These are phyloP conservation scores for Odontomyia ornata DNA, from an alignment of 2,888 invertebrate species.

Conservation along the genomic window DNA sequence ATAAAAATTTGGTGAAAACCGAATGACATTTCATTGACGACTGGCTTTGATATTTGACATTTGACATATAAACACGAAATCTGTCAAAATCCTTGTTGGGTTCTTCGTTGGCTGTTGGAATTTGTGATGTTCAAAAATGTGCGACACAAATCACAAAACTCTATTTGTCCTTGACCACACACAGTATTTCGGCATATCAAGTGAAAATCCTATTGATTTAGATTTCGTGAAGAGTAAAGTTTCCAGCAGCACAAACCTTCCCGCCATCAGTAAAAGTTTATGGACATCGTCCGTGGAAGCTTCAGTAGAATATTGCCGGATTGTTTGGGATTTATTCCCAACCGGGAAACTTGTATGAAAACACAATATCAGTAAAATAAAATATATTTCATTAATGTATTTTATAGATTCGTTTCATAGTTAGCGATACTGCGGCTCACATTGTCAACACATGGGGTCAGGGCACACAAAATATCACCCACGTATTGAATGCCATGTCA, in stretches of 20 bases:
- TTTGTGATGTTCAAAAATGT: slow-evolving; percentile 46
- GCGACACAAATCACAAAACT: slow-evolving; percentile 85
- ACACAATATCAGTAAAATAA: slow-evolving; percentile 35
- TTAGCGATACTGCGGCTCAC: slow-evolving; percentile 86
- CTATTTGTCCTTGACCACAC: slow-evolving; percentile 95
- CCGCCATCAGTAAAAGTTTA: slow-evolving; percentile 88
- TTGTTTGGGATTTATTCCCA: slow-evolving; percentile 97
- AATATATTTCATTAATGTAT: slow-evolving; percentile 46
- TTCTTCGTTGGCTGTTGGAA: neutral
- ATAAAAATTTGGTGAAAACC: no score
- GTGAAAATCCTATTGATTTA: slow-evolving; percentile 61
- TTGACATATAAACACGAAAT: no score
- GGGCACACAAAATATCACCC: slow-evolving; percentile 84
- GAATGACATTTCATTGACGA: no score
- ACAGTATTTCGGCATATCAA: slow-evolving; percentile 82
- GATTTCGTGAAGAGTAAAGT: slow-evolving; percentile 67
- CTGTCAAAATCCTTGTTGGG: no score
- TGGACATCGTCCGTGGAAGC: slow-evolving; percentile 98
- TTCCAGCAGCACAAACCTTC: slow-evolving; percentile 77
- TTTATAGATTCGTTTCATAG: slow-evolving; percentile 81
- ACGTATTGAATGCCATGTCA: slow-evolving; percentile 86
- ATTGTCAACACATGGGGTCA: slow-evolving; percentile 86
- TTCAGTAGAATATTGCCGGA: slow-evolving; percentile 93
- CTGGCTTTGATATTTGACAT: no score
- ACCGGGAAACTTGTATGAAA: slow-evolving; percentile 79